Evolutionary conservation across 2,113 vertebrate genomes (phyloP), one percentile per base, ranked within the genome.

Genomic region (Oreotrochilus melanogaster): DNA sequence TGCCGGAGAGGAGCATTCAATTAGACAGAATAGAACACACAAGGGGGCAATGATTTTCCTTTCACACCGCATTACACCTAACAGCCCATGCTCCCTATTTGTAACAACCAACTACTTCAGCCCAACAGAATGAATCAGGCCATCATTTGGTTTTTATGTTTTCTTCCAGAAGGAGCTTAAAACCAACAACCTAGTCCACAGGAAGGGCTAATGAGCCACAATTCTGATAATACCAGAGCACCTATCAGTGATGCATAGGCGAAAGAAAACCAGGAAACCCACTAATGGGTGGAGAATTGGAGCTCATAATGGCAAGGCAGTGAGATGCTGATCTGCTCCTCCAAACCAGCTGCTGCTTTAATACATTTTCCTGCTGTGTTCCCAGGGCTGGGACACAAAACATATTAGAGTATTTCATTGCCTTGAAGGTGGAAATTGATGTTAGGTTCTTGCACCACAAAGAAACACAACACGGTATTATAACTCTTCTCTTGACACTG

Each of bases 1-100:
- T 76, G 66, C 94, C 61, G 87, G 65, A 94, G 58, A 75, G 58
- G 67, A 92, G 81, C 91, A 82, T 95, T 95, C 95, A 90, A 76
- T 96, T 93, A 96, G 79, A 54, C 58, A 47, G 81, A 86, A 94
- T 39, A 39, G 75, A 90, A 88, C 90, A 86, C 91, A 86, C 86
- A 33, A 90, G 92, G 86, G 88, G 94, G 84, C 94, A 96, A 27
- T 90, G 84, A 93, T 82, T 95, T 91, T 89, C 78, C 93, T 93
- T 95, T 91, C 92, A 95, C 93, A 87, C 81, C 9, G 4, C 95
- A 93, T 93, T 96, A 93, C 35, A 42, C 88, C 96, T 37, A 89
- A 75, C 85, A 94, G 96, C 56, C 73, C 17, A 1, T 23, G 76
- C 76, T 86, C 93, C 33, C 19, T 50, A 22, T 61, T 81, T 70